phyloP scores from a whole-genome alignment of 2,797 vertebrate species.

The Molossus alvarezi region DNA sequence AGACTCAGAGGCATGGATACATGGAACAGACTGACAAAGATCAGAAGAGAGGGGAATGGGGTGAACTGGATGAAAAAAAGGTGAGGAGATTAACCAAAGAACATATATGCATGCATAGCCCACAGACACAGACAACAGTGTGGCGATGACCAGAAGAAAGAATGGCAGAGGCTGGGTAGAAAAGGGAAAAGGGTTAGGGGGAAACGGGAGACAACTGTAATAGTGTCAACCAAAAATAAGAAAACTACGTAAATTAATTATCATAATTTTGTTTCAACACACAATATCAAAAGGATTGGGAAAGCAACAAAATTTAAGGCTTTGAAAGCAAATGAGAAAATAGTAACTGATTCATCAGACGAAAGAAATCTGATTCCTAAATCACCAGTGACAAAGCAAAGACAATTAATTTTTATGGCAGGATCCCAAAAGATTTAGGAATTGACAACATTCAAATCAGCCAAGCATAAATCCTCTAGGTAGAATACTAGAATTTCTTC shows the following conservation, averaged over 20 bases:
- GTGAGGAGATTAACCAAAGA: neutral
- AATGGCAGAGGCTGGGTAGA: neutral
- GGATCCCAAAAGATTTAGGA: neutral
- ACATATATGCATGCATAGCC: neutral
- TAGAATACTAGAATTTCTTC: neutral
- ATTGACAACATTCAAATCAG: neutral
- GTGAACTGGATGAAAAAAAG: neutral
- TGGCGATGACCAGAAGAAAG: neutral
- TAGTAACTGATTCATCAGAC: neutral
- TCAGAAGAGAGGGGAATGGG: neutral
- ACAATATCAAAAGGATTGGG: neutral
- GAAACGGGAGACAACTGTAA: neutral
- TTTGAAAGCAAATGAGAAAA: constrained; percentile 52
- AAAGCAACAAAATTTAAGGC: neutral
- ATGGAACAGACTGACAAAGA: neutral
- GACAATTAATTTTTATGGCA: neutral
- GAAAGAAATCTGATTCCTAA: constrained; percentile 35
- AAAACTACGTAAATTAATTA: neutral
- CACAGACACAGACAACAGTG: neutral
- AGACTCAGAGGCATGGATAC: neutral
- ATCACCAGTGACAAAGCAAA: constrained; percentile 62
- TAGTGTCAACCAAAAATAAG: neutral
- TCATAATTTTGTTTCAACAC: constrained; percentile 36
- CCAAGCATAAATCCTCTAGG: neutral
- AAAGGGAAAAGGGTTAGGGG: neutral